A percentile compares a stretch with the other conserved stretches of the same genome.
phyloP scores from a whole-genome alignment of 2,113 vertebrate species.

The Barnardius zonarius region DNA sequence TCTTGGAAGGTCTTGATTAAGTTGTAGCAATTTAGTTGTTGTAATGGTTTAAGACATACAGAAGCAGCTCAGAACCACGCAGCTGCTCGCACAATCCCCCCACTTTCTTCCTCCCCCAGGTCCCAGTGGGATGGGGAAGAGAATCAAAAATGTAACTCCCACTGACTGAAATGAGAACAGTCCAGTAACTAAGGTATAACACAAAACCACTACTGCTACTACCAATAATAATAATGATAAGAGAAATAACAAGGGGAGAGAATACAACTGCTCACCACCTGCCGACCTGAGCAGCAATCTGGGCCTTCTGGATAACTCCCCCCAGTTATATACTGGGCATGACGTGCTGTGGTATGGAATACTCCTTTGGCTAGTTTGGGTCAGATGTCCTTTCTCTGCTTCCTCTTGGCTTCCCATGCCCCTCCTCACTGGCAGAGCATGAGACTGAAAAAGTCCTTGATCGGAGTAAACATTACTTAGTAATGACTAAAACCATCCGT shows the following conservation, averaged over 20 bases:
- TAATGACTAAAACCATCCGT: not conserved
- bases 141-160: not conserved
- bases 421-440: not conserved
- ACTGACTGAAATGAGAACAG: not conserved
- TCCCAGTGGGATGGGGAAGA: not conserved
- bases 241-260: not conserved
- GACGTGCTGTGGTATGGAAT: not conserved
- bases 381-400: not conserved
- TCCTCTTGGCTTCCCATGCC: not conserved
- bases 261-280: not conserved
- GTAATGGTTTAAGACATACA: not conserved
- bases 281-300: not conserved
- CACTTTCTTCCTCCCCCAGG: not conserved
- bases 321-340: not conserved
- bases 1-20: constrained; percentile 28
- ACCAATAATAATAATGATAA: not conserved
- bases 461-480: not conserved
- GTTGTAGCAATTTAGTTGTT: not conserved
- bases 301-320: not conserved
- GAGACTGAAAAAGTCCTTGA: not conserved
- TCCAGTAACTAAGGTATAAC: not conserved
- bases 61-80: not conserved
- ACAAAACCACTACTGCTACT: not conserved
- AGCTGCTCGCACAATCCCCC: not conserved
- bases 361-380: not conserved